Percentiles rank a stretch among this genome's conserved stretches.
These are phyloP conservation scores for Ploceus nigricollis DNA, from an alignment of 2,113 vertebrate species.

Conservation along the genomic window DNA sequence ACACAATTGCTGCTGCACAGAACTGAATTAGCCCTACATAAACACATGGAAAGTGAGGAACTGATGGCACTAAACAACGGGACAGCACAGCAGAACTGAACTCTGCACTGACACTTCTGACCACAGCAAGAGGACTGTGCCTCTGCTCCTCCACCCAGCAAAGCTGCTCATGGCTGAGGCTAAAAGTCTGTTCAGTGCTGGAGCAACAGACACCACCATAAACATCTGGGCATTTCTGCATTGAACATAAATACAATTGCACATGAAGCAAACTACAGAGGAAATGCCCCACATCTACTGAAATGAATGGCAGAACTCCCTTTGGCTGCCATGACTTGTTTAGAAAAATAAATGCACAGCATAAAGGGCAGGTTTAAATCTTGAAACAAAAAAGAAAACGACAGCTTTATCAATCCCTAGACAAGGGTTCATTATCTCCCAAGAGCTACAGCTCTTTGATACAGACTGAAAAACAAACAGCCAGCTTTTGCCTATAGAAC, in stretches of 20 bases:
- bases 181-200: background rate
- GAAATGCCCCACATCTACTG: background rate
- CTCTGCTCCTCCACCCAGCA: background rate
- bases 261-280: background rate
- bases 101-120: background rate
- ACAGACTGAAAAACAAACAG: background rate
- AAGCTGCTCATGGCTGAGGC: background rate
- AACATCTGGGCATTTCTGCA: background rate
- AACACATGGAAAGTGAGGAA: background rate
- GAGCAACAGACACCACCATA: background rate
- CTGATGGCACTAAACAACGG: background rate
- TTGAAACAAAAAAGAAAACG: background rate
- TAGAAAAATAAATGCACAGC: background rate
- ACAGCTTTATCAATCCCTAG: conserved; percentile 37
- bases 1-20: background rate
- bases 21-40: background rate
- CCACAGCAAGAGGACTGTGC: background rate
- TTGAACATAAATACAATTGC: background rate
- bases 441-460: background rate
- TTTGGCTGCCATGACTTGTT: background rate
- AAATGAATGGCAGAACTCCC: background rate
- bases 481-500: background rate
- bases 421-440: background rate
- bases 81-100: background rate
- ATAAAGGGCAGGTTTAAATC: background rate